phyloP scores from a whole-genome alignment of 1,140 invertebrate genomes.

The Yoshiicerus persimilis region DNA sequence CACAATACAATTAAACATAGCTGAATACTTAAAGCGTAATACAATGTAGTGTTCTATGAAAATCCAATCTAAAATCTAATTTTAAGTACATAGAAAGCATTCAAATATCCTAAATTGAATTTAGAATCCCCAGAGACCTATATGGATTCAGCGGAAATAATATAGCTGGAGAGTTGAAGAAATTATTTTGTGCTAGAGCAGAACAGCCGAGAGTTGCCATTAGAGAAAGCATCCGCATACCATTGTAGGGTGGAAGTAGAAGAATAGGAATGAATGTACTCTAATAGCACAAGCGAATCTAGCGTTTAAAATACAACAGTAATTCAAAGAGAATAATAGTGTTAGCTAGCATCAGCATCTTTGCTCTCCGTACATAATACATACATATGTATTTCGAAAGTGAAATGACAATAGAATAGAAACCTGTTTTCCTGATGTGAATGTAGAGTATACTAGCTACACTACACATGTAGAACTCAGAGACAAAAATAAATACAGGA shows the following conservation, averaged over 20 bases:
- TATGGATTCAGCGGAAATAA: conserved; percentile 3
- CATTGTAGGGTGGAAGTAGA: not conserved
- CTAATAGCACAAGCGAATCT: not conserved
- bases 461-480: not conserved
- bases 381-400: not conserved
- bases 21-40: not conserved
- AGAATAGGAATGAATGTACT: not conserved
- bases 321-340: not conserved
- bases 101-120: conserved; percentile 21
- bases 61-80: conserved; percentile 15
- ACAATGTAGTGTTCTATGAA: not conserved
- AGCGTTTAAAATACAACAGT: not conserved
- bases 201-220: not conserved
- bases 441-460: not conserved
- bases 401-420: not conserved
- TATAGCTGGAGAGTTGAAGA: not conserved
- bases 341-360: not conserved
- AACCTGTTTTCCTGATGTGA: not conserved
- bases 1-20: not conserved
- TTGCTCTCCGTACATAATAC: not conserved
- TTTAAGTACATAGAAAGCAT: conserved; percentile 21
- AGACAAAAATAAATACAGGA: not conserved
- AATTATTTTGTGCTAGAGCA: conserved; percentile 14
- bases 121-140: conserved; percentile 2
- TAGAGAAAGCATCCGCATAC: not conserved